Evolutionary conservation across 2,113 vertebrate species (phyloP), one percentile per base, ranked within the genome.

Genomic region (Galbula dea): DNA sequence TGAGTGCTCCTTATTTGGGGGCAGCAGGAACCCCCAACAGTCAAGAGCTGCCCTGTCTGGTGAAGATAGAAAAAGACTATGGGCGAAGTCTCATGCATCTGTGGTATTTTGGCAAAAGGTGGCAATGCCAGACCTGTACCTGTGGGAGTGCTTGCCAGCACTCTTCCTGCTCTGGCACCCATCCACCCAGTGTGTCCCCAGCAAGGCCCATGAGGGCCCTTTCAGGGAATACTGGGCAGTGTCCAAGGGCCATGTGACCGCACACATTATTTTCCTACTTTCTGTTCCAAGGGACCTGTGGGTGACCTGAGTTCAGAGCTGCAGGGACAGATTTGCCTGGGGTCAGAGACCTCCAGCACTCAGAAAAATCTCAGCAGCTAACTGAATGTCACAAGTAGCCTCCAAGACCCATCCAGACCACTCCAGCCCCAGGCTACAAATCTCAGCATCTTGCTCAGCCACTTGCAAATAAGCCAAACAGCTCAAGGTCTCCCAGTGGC

Each of bases 401-500:
- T 43, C 39, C 69, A 3, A 8, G 34, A 63, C 30, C 61, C 4
- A 5, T 51, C 82, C 1, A 1, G 69, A 68, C 15, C 65, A 23
- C 58, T 46, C 69, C 78, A 72, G 71, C 78, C 78, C 34, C 26
- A 21, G 66, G 82, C 12, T 6, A 87, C 3, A 1, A n/a, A 37
- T 13, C 2, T 30, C 82, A 93, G 34, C 49, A 74, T 51, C 85
- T 36, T 68, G 52, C 18, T 65, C 55, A 41, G 84, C 73, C 55
- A 41, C 89, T 71, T 86, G 32, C 69, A 89, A 89, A 89, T 57
- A 62, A 82, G 82, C n/a, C 66, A 37, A 85, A 84, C 61, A 67
- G 62, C 88, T 39, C 27, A 21, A 75, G 61, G 34, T 18, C 74
- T 46, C 65, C 29, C 74, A 67, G n/a, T n/a, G n/a, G n/a, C n/a